Conservation (phyloP, 1,140 invertebrate species). For the Danaus plexippus region DNA sequence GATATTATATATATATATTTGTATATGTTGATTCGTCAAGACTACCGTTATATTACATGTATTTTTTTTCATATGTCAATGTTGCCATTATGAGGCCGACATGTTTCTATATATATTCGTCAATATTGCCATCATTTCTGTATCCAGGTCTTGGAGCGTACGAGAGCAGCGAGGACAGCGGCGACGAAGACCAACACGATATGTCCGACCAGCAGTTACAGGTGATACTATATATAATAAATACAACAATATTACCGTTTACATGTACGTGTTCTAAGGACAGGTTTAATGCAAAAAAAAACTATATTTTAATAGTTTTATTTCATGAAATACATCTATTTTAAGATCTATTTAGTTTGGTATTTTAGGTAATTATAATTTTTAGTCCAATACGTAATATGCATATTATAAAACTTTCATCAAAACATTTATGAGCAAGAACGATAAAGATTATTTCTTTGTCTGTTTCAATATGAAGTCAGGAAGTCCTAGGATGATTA, state of each 20-base stretch:
- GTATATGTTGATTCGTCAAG: too few relatives aligned
- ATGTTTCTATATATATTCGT: too few relatives aligned
- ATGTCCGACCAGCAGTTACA: slow-evolving; percentile 62
- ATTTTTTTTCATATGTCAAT: too few relatives aligned
- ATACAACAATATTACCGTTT: neutral
- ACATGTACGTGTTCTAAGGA: neutral
- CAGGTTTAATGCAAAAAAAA: slow-evolving; percentile 5
- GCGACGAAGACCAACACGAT: slow-evolving; percentile 40
- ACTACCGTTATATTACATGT: too few relatives aligned
- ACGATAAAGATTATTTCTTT: neutral
- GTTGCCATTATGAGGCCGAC: too few relatives aligned
- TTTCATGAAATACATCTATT: slow-evolving; percentile 1
- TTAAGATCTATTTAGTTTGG: neutral
- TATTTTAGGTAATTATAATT: too few relatives aligned
- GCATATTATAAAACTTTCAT: too few relatives aligned
- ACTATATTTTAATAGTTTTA: neutral
- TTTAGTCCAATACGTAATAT: too few relatives aligned
- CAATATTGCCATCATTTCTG: slow-evolving; percentile 8
- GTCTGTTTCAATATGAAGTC: slow-evolving; percentile 1
- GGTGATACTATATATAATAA: slow-evolving; percentile 28
- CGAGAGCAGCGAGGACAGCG: slow-evolving; percentile 66
- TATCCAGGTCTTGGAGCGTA: slow-evolving; percentile 67
- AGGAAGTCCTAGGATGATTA: too few relatives aligned
- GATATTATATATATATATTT: too few relatives aligned
- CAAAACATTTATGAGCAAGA: too few relatives aligned